These are phyloP conservation scores for Lutjanus erythropterus DNA, from an alignment of 2,113 vertebrate genomes.

Conservation along the genomic window DNA sequence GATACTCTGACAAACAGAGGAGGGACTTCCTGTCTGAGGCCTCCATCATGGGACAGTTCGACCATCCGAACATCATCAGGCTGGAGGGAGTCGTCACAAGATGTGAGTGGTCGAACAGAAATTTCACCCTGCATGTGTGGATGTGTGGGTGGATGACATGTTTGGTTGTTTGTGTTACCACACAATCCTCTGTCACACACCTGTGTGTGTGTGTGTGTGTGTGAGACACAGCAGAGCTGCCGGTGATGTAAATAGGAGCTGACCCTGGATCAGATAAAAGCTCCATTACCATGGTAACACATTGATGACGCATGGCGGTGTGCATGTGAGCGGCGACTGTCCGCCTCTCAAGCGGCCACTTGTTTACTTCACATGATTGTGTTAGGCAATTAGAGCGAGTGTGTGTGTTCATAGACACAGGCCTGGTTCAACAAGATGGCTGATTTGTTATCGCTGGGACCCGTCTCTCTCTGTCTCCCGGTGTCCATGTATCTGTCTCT, in stretches of 20 bases:
- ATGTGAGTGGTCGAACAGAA: conserved; percentile 73
- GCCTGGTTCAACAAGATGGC: conserved; percentile 67
- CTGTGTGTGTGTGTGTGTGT: too few relatives aligned
- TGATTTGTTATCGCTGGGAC: conserved; percentile 64
- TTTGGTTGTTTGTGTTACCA: background rate
- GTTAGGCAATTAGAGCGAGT: conserved; percentile 64
- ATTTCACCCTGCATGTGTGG: background rate
- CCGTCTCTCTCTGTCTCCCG: conserved; percentile 28
- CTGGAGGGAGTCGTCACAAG: conserved; percentile 85
- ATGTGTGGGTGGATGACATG: background rate
- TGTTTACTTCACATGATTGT: conserved; percentile 70
- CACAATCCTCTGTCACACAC: conserved; percentile 1
- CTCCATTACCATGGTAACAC: conserved; percentile 69
- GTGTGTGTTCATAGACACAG: conserved; percentile 51
- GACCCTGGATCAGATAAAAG: conserved; percentile 70
- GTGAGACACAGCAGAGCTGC: conserved; percentile 35
- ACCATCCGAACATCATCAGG: conserved; percentile 86
- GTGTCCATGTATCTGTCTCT: conserved; percentile 33
- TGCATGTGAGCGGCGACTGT: conserved; percentile 27
- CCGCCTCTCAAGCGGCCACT: conserved; percentile 61
- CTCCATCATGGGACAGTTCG: conserved; percentile 87
- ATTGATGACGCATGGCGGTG: conserved; percentile 45
- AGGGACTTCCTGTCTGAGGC: conserved; percentile 86
- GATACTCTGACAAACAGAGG: conserved; percentile 86
- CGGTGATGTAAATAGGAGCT: conserved; percentile 39